Evolutionary conservation across 1,140 invertebrate species (phyloP).

Genomic region (Helicorthomorpha holstii): DNA sequence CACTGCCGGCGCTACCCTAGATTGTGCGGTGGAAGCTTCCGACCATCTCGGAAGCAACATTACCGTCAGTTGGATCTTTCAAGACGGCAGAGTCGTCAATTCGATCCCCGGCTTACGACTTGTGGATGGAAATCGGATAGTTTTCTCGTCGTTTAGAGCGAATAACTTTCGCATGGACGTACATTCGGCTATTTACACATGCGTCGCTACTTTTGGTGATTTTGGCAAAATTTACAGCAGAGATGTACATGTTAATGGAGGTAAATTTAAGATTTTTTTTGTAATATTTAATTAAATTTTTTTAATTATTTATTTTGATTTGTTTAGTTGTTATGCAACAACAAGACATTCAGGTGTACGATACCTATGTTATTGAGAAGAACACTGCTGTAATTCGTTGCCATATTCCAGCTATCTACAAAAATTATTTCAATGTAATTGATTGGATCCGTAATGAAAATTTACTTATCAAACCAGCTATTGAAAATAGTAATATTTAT

Average conservation of each 20-base stretch:
- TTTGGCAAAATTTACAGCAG: neutral
- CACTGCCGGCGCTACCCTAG: neutral
- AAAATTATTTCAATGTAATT: slow-evolving; percentile 61
- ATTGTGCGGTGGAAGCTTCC: neutral
- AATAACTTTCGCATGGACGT: slow-evolving; percentile 14
- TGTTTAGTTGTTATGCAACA: slow-evolving; percentile 73
- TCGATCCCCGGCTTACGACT: neutral
- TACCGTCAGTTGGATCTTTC: neutral
- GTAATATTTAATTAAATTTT: too few species aligned
- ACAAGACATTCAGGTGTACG: slow-evolving; percentile 70
- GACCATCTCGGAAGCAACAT: neutral
- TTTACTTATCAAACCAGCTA: too few species aligned
- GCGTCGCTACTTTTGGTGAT: too few species aligned
- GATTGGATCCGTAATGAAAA: slow-evolving; percentile 68
- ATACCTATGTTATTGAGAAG: slow-evolving; percentile 70
- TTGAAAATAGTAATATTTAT: too few species aligned
- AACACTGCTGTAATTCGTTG: slow-evolving; percentile 78
- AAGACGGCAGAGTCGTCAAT: neutral
- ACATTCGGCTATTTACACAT: slow-evolving; percentile 20
- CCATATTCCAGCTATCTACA: slow-evolving; percentile 70
- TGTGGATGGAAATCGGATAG: too few species aligned
- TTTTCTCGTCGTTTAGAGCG: slow-evolving; percentile 17
- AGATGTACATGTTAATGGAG: neutral
- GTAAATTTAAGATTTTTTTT: too few species aligned
- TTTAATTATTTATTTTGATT: too few species aligned